Evolutionary conservation across 1,140 invertebrate species (phyloP), one percentile per base, ranked within the genome.

Genomic region (Listronotus bonariensis): DNA sequence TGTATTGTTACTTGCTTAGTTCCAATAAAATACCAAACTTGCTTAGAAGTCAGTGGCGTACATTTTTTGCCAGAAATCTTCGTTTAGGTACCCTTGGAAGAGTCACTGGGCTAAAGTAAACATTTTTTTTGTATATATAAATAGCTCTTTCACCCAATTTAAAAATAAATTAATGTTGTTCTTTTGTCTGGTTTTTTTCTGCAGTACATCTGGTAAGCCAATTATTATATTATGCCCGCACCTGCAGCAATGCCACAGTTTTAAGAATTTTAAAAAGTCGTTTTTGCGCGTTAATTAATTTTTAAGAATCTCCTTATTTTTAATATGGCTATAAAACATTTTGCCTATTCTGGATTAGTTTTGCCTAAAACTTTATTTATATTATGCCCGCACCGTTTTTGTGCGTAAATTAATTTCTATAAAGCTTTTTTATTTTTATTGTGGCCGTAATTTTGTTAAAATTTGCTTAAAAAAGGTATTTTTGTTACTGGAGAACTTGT

Each of bases 281-380:
- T 42, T 60, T 46, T 60, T 42, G 18, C 17, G 36, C 34, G 18
- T 60, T 51, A 60, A 60, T 60, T 51, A 58, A 58, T 58, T 58
- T 48, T 43, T 15, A 40, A 56, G 54, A 40, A 56, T 36, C 26
- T 58, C n/a, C n/a, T 45, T 56, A 45, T 42, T 56, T 31, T 56
- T 56, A 56, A 45, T 56, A 40, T 43, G 18, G 54, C 41, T 31
- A n/a, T n/a, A n/a, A n/a, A 64, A 52, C 61, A 56, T 52, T 52
- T 64, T 64, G 62, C 62, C 56, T 64, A 64, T 64, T 64, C 54
- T 40, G 62, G 48, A 56, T 64, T 64, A 57, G 62, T 46, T 48
- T 55, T 45, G 52, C 42, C 53, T 8, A 64, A 56, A 42, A 64
- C 52, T 64, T 64, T n/a, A n/a, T 49, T 64, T 64, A 56, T 64